Conservation (phyloP, 2,888 invertebrate genomes). For the Chrysolina haemoptera region DNA sequence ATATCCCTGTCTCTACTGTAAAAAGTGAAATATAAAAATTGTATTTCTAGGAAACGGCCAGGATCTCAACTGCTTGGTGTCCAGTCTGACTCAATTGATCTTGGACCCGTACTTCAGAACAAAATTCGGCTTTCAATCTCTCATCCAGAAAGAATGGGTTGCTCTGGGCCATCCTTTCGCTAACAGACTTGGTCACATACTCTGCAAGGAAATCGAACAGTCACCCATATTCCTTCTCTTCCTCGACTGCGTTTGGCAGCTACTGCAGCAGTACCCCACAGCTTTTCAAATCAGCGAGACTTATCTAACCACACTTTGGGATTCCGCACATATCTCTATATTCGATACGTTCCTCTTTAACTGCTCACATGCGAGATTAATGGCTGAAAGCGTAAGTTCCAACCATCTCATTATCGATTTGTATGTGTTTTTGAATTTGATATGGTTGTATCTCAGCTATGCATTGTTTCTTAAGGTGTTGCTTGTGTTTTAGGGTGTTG, state of each 20-base stretch:
- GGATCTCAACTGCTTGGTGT: slow-evolving; percentile 90
- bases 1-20: background rate
- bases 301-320: slow-evolving; percentile 94
- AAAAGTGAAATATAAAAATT: slow-evolving; percentile 7
- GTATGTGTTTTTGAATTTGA: no score
- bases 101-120: slow-evolving; percentile 89
- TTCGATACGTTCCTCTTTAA: slow-evolving; percentile 96
- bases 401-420: slow-evolving; percentile 11
- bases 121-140: slow-evolving; percentile 88
- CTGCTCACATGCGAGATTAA: slow-evolving; percentile 82
- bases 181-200: slow-evolving; percentile 78
- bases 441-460: no score
- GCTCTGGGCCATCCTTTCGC: slow-evolving; percentile 87
- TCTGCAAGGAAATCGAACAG: slow-evolving; percentile 76
- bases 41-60: slow-evolving; percentile 82
- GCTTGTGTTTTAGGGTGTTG: no score
- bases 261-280: slow-evolving; percentile 88
- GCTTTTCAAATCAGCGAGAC: slow-evolving; percentile 94
- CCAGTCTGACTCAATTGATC: slow-evolving; percentile 89
- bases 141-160: slow-evolving; percentile 96
- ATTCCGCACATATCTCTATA: slow-evolving; percentile 87
- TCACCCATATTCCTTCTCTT: slow-evolving; percentile 92
- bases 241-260: slow-evolving; percentile 95
- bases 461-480: no score
- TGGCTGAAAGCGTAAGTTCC: slow-evolving; percentile 76